Evolutionary conservation across 2,797 vertebrate species (phyloP), one percentile per base, ranked within the genome.

Genomic region (Xenentodon cancila): DNA sequence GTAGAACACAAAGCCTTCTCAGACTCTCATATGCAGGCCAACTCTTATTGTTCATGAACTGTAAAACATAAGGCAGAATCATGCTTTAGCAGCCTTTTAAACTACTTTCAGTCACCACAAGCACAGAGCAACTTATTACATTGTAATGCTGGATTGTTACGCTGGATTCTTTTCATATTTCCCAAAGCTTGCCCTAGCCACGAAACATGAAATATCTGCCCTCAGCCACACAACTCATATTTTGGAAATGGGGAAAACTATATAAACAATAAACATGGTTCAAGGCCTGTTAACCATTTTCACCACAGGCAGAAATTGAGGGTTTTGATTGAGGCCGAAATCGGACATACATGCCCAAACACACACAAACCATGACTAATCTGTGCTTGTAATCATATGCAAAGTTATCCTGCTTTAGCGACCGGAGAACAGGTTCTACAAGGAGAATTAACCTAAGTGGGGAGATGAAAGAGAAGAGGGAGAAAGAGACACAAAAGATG

Each of bases 31-130:
- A 88, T 89, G 62, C 72, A 79, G 84, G 86, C 79, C 82, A 85
- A 58, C 84, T 84, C 84, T 81, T 77, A 83, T 88, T 88, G 77
- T 83, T 87, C 80, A 75, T 73, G 73, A 56, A 87, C 75, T 71
- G 74, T 74, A 79, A 77, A 82, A 77, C 74, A 82, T 50, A 63
- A 55, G 64, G 54, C 82, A 79, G 76, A 76, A 79, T 82, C 74
- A 69, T 19, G 25, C 68, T 68, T 21, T 69, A 49, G 60, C 63
- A 55, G 82, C 45, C 67, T 75, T 81, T 82, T 66, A 83, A 80
- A 79, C 60, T 22, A 30, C 61, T 57, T 75, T 80, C 80, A 79
- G 77, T 84, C 69, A 63, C 53, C 22, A 54, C 22, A 25, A 54
- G 43, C 25, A 30, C 32, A 27, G 59, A 30, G 58, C 37, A 70